A percentile compares a stretch with the other conserved stretches of the same genome.
These are phyloP conservation scores for Lepidurus apus DNA, from an alignment of 1,140 invertebrate species.

Conservation along the genomic window DNA sequence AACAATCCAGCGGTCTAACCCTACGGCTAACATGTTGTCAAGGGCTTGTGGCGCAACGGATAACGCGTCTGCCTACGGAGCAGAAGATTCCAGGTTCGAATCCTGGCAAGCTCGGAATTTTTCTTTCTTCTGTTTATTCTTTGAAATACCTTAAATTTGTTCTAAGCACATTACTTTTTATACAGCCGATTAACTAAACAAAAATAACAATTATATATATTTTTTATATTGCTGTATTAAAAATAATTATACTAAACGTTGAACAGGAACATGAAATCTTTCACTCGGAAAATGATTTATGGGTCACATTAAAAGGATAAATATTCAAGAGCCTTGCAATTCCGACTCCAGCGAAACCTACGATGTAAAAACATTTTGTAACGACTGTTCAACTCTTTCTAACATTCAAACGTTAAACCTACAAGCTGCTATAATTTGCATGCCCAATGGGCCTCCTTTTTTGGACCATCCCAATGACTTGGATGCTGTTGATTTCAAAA, in stretches of 20 bases:
- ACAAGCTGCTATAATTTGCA: constrained; percentile 39
- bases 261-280: not conserved
- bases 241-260: not conserved
- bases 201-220: not conserved
- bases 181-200: not conserved
- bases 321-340: constrained; percentile 30
- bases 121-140: constrained; percentile 25
- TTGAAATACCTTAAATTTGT: not conserved
- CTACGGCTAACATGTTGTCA: no score
- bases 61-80: constrained; percentile 89
- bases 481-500: not conserved
- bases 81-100: constrained; percentile 87
- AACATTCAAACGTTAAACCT: constrained; percentile 37
- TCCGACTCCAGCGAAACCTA: constrained; percentile 29
- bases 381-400: constrained; percentile 39
- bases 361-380: constrained; percentile 27
- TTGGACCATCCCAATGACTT: not conserved
- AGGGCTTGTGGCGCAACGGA: constrained; percentile 82
- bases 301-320: constrained; percentile 33
- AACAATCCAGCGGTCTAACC: no score
- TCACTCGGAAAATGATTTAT: not conserved
- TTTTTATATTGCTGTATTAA: not conserved
- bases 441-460: constrained; percentile 29
- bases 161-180: not conserved
- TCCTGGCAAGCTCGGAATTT: constrained; percentile 68